Evolutionary conservation across 2,888 invertebrate genomes (phyloP).

Genomic region (Euspilapteryx auroguttella): DNA sequence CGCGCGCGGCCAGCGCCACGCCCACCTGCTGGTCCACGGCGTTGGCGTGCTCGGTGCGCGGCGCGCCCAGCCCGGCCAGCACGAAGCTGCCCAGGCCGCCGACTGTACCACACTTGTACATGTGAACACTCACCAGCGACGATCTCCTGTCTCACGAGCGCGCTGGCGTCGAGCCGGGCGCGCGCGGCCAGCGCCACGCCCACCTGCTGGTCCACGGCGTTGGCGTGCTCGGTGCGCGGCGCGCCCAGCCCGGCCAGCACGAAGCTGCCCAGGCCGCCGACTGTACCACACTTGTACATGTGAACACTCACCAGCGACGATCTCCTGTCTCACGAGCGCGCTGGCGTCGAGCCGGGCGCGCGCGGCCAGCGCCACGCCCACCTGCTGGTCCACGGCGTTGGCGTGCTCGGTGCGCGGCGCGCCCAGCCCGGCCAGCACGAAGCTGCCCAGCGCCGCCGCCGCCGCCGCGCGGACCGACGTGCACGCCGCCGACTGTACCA

Average conservation of each 20-base stretch:
- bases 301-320: slow-evolving; percentile 86
- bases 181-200: too few species aligned
- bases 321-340: slow-evolving; percentile 83
- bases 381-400: slow-evolving; percentile 89
- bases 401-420: slow-evolving; percentile 81
- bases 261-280: slow-evolving; percentile 94
- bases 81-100: too few species aligned
- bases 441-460: slow-evolving; percentile 93
- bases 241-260: slow-evolving; percentile 73
- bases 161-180: too few species aligned
- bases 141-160: too few species aligned
- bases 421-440: slow-evolving; percentile 77
- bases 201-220: slow-evolving; percentile 94
- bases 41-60: too few species aligned
- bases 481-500: too few species aligned
- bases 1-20: too few species aligned
- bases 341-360: slow-evolving; percentile 82
- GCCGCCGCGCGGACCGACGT: slow-evolving; percentile 83
- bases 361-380: slow-evolving; percentile 84
- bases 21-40: too few species aligned
- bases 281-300: too few species aligned
- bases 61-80: too few species aligned
- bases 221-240: slow-evolving; percentile 84
- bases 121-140: too few species aligned
- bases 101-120: too few species aligned